Evolutionary conservation across 2,113 vertebrate species (phyloP).

Genomic region (Orientallactaga bullata): DNA sequence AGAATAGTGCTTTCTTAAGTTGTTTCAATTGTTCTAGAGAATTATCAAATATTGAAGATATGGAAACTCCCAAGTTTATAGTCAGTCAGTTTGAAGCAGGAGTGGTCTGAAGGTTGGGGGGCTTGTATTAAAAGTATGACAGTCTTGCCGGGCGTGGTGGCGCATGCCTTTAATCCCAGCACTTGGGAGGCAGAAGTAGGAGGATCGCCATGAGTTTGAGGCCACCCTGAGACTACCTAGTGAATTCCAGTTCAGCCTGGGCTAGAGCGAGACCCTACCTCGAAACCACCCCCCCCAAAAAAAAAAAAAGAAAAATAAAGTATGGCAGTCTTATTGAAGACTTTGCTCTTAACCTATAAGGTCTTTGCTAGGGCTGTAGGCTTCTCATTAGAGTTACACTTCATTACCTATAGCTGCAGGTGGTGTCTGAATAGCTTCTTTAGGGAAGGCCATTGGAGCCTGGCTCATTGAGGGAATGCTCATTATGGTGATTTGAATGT

Average conservation of each 20-base stretch:
- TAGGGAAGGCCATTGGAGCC: background rate
- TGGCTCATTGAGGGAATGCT: background rate
- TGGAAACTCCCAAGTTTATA: background rate
- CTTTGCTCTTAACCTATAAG: background rate
- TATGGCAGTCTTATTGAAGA: background rate
- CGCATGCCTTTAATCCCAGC: too few relatives aligned
- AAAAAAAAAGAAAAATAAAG: too few relatives aligned
- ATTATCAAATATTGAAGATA: background rate
- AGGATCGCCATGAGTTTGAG: too few relatives aligned
- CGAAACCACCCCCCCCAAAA: too few relatives aligned
- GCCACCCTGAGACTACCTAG: too few relatives aligned
- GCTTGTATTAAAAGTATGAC: background rate
- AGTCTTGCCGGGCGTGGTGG: too few relatives aligned
- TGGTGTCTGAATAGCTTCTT: slow-evolving; percentile 1
- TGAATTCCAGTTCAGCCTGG: too few relatives aligned
- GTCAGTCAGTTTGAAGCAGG: background rate
- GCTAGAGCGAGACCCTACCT: too few relatives aligned
- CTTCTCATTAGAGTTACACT: background rate
- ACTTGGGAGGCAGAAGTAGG: too few relatives aligned
- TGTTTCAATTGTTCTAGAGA: background rate
- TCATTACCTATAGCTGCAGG: background rate
- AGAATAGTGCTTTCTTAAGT: background rate
- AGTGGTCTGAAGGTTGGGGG: background rate
- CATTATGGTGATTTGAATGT: too few relatives aligned
- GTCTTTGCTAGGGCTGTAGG: background rate